Evolutionary conservation across 2,113 vertebrate genomes (phyloP).

Genomic region (Phyllopteryx taeniolatus): DNA sequence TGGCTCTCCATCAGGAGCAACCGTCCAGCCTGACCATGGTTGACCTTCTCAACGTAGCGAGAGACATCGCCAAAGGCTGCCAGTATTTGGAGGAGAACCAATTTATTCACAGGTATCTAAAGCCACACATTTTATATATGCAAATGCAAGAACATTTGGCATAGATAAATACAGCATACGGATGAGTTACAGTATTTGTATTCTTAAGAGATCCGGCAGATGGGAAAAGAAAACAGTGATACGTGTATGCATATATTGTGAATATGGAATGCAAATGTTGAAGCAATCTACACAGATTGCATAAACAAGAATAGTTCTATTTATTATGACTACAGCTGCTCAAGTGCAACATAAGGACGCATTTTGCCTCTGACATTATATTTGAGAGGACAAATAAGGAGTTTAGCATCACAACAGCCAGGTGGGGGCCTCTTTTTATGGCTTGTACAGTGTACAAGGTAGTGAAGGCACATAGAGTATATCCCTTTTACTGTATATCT

Average conservation of each 20-base stretch:
- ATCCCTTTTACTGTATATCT: constrained; percentile 3
- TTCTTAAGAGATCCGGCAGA: constrained; percentile 6
- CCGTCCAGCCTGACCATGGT: constrained; percentile 92
- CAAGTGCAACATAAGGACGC: constrained; percentile 44
- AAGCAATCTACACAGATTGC: constrained; percentile 2
- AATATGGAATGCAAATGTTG: constrained; percentile 24
- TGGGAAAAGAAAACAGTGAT: constrained; percentile 8
- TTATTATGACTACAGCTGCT: constrained; percentile 14
- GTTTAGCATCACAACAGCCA: constrained; percentile 39
- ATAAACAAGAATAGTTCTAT: constrained; percentile 9
- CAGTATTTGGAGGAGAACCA: constrained; percentile 98
- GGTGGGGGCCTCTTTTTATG: constrained; percentile 52
- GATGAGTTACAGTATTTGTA: neutral
- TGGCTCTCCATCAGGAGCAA: constrained; percentile 78
- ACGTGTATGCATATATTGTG: constrained; percentile 1
- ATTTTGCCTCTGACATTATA: constrained; percentile 28
- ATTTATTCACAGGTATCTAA: constrained; percentile 90
- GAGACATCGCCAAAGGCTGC: constrained; percentile 94
- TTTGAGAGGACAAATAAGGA: constrained; percentile 47
- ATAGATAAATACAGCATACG: neutral
- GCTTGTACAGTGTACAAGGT: constrained; percentile 29
- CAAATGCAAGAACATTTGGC: constrained; percentile 4
- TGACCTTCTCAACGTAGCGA: constrained; percentile 91
- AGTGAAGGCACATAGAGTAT: constrained; percentile 13
- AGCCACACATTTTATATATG: neutral